phyloP scores from a whole-genome alignment of 2,888 invertebrate genomes.

The Pegoplata infirma region DNA sequence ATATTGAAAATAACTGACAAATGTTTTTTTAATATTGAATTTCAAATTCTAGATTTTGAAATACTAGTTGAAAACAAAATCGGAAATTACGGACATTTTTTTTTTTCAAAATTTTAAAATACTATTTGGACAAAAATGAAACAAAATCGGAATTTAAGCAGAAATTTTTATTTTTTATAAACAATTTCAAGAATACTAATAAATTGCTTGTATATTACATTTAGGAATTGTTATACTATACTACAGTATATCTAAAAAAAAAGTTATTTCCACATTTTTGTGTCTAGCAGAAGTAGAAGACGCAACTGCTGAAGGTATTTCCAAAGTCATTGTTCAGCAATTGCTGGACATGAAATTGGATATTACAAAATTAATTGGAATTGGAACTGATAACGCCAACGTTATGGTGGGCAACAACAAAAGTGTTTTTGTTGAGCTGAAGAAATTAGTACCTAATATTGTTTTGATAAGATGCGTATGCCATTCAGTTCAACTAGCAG shows the following conservation, averaged over 20 bases:
- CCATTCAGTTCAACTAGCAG: slow-evolving; percentile 3
- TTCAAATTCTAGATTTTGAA: no score
- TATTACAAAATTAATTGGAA: neutral
- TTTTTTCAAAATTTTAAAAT: no score
- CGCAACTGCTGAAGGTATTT: slow-evolving; percentile 38
- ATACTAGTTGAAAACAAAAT: no score
- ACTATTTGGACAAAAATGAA: no score
- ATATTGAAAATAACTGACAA: no score
- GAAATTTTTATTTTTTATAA: no score
- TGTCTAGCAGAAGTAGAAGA: slow-evolving; percentile 26
- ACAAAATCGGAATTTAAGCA: no score
- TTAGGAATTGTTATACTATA: slow-evolving; percentile 50
- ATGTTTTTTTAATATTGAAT: no score
- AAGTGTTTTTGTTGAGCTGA: slow-evolving; percentile 2
- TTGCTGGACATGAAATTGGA: neutral
- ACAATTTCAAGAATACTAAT: no score
- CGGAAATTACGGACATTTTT: no score
- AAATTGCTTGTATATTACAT: no score
- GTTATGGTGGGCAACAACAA: neutral
- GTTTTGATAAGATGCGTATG: slow-evolving; percentile 5
- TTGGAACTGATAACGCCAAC: slow-evolving; percentile 6
- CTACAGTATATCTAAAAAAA: slow-evolving; percentile 26
- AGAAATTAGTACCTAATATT: neutral
- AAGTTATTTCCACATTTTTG: slow-evolving; percentile 48
- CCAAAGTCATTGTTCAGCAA: neutral